Conservation (phyloP, 1,140 invertebrate genomes). For the Berghia stephanieae region DNA sequence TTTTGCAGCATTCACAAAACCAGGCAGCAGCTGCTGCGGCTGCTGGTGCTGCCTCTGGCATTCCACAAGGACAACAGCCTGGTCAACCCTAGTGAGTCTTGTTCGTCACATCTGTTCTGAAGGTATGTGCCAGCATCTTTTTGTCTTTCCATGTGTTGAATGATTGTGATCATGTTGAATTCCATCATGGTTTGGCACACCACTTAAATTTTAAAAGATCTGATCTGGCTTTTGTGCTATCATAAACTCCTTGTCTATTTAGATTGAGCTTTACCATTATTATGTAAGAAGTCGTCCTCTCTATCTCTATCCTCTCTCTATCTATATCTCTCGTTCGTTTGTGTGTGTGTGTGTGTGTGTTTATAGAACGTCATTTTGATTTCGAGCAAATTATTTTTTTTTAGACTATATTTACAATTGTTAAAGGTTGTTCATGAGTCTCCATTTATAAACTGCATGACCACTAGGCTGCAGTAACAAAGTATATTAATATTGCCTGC, state of each 20-base stretch:
- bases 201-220: background rate
- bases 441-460: no score
- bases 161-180: background rate
- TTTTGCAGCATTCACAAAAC: conserved; percentile 49
- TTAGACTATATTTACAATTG: no score
- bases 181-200: background rate
- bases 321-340: background rate
- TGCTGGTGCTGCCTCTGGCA: conserved; percentile 36
- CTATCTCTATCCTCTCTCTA: background rate
- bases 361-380: no score
- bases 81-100: background rate
- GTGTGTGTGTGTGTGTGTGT: no score
- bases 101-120: background rate
- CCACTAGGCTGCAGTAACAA: no score
- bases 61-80: conserved; percentile 12
- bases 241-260: background rate
- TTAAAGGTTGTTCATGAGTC: no score
- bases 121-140: background rate
- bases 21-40: conserved; percentile 29
- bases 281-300: background rate
- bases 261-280: background rate
- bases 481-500: no score
- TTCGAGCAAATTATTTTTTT: no score
- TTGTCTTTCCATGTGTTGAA: background rate
- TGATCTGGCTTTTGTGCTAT: no score